A percentile compares a stretch with the other conserved stretches of the same genome.
Conservation (phyloP, 1,140 invertebrate species). For the Trichoplusia ni region DNA sequence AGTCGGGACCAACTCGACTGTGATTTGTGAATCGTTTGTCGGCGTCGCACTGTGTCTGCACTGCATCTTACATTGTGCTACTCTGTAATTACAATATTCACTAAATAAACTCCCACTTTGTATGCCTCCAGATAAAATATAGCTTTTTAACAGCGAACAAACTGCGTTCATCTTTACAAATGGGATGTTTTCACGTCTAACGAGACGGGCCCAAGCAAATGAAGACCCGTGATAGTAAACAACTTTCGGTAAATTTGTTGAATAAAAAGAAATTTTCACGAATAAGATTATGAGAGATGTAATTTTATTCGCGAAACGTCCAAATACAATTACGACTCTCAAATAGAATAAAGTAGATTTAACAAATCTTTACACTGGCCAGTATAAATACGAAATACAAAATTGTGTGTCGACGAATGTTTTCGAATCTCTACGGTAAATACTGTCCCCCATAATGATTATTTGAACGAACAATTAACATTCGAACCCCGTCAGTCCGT, state of each 20-base stretch:
- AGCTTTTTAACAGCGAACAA: slow-evolving; percentile 4
- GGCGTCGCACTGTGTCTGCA: neutral
- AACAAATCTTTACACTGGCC: slow-evolving; percentile 52
- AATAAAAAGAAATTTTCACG: slow-evolving; percentile 49
- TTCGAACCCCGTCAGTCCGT: slow-evolving; percentile 44
- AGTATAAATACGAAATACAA: slow-evolving; percentile 51
- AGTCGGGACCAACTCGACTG: neutral
- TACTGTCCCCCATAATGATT: slow-evolving; percentile 65
- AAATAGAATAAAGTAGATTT: slow-evolving; percentile 55
- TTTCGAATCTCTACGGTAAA: slow-evolving; percentile 61
- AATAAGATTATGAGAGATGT: slow-evolving; percentile 50
- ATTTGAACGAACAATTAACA: slow-evolving; percentile 67
- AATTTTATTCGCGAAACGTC: slow-evolving; percentile 57
- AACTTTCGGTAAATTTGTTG: slow-evolving; percentile 47
- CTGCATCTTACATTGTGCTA: slow-evolving; percentile 8
- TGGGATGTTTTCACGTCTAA: slow-evolving; percentile 37
- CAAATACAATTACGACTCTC: slow-evolving; percentile 46
- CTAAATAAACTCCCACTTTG: slow-evolving; percentile 17
- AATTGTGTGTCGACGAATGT: slow-evolving; percentile 55
- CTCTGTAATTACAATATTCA: slow-evolving; percentile 21
- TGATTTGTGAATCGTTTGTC: slow-evolving; percentile 20
- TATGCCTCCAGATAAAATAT: slow-evolving; percentile 8
- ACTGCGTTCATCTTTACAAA: slow-evolving; percentile 31
- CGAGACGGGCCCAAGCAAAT: slow-evolving; percentile 35
- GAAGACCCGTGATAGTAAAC: slow-evolving; percentile 45